A percentile compares a stretch with the other conserved stretches of the same genome.
phyloP scores from a whole-genome alignment of 1,140 invertebrate species.

The Drosophila dunni region DNA sequence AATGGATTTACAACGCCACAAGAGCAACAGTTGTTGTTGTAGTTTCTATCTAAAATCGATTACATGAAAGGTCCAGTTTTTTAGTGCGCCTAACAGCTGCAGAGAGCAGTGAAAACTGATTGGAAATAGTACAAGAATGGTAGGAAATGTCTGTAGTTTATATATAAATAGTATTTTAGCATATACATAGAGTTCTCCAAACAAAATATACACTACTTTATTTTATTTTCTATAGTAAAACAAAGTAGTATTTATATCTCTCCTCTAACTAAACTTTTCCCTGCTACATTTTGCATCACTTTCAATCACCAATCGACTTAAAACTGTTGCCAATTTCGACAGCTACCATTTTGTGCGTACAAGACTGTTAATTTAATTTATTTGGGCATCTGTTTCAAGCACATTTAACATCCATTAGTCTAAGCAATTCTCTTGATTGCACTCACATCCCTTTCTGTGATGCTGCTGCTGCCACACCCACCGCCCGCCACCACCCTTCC shows the following conservation, averaged over 20 bases:
- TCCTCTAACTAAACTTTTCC: not conserved
- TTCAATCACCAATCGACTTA: slow-evolving; percentile 1
- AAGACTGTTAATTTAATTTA: slow-evolving; percentile 76
- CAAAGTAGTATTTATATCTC: not conserved
- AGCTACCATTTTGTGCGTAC: slow-evolving; percentile 21
- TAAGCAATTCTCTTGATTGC: slow-evolving; percentile 81
- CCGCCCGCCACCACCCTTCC: slow-evolving; percentile 3
- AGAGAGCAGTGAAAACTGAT: not conserved
- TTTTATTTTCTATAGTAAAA: no score
- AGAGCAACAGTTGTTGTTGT: slow-evolving; percentile 64
- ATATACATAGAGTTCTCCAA: no score
- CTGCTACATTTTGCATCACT: not conserved
- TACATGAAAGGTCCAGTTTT: not conserved
- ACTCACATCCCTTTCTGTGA: slow-evolving; percentile 42
- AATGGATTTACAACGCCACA: slow-evolving; percentile 72
- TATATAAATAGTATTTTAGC: no score
- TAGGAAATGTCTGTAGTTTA: no score
- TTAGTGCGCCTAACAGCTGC: slow-evolving; percentile 13
- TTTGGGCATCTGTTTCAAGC: slow-evolving; percentile 80
- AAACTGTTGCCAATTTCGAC: slow-evolving; percentile 22
- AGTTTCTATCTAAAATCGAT: slow-evolving; percentile 27
- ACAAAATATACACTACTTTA: no score
- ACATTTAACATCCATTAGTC: slow-evolving; percentile 82
- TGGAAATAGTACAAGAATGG: not conserved
- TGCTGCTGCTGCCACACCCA: slow-evolving; percentile 14